Conservation (phyloP, 1,140 invertebrate species). For the Zophobas morio region DNA sequence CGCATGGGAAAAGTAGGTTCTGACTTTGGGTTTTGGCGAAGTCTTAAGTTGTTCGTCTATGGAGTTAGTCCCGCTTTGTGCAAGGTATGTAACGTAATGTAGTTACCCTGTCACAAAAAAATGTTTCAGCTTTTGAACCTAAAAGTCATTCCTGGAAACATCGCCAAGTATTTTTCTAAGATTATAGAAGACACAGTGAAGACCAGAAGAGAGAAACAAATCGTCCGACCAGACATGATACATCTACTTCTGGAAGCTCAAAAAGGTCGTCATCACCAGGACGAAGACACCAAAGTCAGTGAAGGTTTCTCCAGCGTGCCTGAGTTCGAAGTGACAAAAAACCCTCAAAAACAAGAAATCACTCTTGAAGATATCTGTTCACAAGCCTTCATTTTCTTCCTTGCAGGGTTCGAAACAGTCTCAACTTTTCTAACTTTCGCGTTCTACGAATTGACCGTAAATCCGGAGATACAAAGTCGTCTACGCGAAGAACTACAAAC, state of each 20-base stretch:
- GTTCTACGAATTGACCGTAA: conserved; percentile 63
- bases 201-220: conserved; percentile 60
- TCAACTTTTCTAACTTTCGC: conserved; percentile 63
- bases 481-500: conserved; percentile 64
- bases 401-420: conserved; percentile 65
- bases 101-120: neutral
- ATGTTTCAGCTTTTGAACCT: conserved; percentile 13
- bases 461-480: conserved; percentile 66
- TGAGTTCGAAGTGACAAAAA: conserved; percentile 43
- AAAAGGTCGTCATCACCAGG: conserved; percentile 52
- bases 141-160: neutral
- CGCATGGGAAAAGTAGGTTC: conserved; percentile 62
- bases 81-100: neutral
- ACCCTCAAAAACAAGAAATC: conserved; percentile 42
- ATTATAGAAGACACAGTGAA: conserved; percentile 38
- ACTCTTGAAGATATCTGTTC: conserved; percentile 65
- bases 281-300: conserved; percentile 10
- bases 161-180: conserved; percentile 1
- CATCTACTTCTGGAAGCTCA: conserved; percentile 65
- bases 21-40: conserved; percentile 52
- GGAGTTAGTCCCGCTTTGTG: neutral
- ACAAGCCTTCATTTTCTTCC: conserved; percentile 64
- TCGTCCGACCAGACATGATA: conserved; percentile 65
- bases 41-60: conserved; percentile 42
- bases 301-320: conserved; percentile 67